Conservation (phyloP, 2,888 invertebrate genomes). For the Ormyrus nitidulus region DNA sequence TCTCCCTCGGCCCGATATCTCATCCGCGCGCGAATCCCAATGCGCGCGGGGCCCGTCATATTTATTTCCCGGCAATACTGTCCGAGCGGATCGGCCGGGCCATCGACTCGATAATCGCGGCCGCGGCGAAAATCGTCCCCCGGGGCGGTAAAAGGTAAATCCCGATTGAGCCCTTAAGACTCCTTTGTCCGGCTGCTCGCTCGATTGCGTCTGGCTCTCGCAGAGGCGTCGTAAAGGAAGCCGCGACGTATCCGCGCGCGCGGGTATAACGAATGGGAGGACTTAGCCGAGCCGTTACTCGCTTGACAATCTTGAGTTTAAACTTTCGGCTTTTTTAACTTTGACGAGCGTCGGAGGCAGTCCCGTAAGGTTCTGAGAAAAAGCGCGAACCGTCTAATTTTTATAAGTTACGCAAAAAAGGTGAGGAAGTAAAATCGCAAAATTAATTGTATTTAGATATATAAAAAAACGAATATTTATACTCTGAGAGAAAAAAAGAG, state of each 20-base stretch:
- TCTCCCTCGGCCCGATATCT: slow-evolving; percentile 20
- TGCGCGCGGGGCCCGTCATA: slow-evolving; percentile 29
- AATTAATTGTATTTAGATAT: too few species aligned
- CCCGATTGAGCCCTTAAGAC: slow-evolving; percentile 46
- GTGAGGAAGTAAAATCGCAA: too few species aligned
- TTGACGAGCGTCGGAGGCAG: too few species aligned
- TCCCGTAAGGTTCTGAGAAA: too few species aligned
- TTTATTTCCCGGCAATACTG: slow-evolving; percentile 28
- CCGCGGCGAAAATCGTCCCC: background rate
- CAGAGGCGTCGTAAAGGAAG: slow-evolving; percentile 29
- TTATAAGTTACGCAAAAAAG: too few species aligned
- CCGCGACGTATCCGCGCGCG: background rate
- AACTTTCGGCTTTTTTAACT: background rate
- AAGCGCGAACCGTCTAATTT: too few species aligned
- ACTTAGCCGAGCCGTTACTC: background rate
- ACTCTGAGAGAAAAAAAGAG: too few species aligned
- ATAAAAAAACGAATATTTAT: too few species aligned
- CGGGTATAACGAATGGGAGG: slow-evolving; percentile 4
- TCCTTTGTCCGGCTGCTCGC: background rate
- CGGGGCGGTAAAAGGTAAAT: slow-evolving; percentile 33
- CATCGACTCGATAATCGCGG: background rate
- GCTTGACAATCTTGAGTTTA: slow-evolving; percentile 17
- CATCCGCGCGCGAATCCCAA: slow-evolving; percentile 1
- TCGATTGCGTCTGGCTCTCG: background rate
- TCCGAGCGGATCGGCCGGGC: background rate